Conservation (phyloP, 2,113 vertebrate genomes). For the Chamaetylas fuelleborni region DNA sequence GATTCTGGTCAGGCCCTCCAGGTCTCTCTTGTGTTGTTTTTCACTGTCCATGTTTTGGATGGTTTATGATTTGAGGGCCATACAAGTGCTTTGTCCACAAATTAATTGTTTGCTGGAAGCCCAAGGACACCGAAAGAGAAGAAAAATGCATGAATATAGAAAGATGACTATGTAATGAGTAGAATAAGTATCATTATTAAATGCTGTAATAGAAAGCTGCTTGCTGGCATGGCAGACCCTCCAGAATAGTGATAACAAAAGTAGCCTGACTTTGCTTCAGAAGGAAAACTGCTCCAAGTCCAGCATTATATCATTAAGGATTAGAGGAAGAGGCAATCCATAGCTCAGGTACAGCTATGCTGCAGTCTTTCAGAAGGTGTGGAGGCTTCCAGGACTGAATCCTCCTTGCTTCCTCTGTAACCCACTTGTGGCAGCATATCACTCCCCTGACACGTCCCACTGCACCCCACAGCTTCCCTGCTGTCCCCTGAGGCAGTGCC, state of each 20-base stretch:
- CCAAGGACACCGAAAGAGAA: neutral
- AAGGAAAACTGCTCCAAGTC: neutral
- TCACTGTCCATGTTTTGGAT: neutral
- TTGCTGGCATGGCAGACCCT: neutral
- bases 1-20: neutral
- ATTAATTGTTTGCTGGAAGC: neutral
- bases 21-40: conserved; percentile 1
- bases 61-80: neutral
- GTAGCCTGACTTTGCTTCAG: neutral
- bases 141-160: neutral
- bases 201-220: conserved; percentile 5
- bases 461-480: neutral
- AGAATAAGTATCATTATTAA: neutral
- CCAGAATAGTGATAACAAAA: neutral
- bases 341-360: neutral
- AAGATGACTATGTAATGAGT: neutral
- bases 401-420: neutral
- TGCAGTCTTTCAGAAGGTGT: neutral
- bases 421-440: fast-evolving
- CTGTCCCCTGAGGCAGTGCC: fast-evolving
- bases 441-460: neutral
- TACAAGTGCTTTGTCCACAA: neutral
- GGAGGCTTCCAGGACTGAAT: neutral
- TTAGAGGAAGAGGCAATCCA: neutral
- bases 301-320: conserved; percentile 25